phyloP scores from a whole-genome alignment of 1,140 invertebrate species.

The Acromyrmex charruanus region DNA sequence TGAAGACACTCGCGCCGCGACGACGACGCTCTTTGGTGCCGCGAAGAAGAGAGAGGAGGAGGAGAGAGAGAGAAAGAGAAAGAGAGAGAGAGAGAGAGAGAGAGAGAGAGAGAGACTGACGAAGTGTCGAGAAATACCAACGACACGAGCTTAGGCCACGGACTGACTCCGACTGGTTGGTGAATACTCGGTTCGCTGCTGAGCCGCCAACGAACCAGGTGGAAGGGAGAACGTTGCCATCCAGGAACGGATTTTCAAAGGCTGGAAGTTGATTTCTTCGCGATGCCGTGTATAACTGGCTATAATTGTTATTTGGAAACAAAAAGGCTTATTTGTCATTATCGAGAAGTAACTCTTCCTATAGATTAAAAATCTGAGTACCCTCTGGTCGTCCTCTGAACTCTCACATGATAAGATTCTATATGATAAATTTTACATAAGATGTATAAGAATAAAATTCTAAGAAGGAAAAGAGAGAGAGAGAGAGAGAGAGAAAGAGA shows the following conservation, averaged over 20 bases:
- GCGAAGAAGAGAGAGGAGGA: neutral
- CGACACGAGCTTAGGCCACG: constrained; percentile 18
- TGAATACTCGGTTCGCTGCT: constrained; percentile 36
- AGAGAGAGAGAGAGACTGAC: neutral
- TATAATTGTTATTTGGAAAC: neutral
- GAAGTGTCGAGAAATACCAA: neutral
- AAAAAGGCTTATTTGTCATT: neutral
- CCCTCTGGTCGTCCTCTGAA: no score
- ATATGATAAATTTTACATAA: no score
- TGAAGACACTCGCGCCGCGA: constrained; percentile 8
- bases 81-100: neutral
- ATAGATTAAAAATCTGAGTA: neutral
- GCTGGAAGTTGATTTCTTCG: neutral
- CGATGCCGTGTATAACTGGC: no score
- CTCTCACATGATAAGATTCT: no score
- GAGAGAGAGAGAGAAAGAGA: no score
- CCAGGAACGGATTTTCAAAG: constrained; percentile 55
- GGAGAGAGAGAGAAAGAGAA: neutral
- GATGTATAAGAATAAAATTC: no score
- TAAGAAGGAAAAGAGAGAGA: no score
- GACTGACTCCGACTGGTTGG: constrained; percentile 49
- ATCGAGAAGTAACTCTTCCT: neutral
- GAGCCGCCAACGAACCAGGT: constrained; percentile 22
- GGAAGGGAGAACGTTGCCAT: constrained; percentile 49
- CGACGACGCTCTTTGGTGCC: neutral